Evolutionary conservation across 2,888 invertebrate genomes (phyloP).

Genomic region (Hoplodrina blanda): DNA sequence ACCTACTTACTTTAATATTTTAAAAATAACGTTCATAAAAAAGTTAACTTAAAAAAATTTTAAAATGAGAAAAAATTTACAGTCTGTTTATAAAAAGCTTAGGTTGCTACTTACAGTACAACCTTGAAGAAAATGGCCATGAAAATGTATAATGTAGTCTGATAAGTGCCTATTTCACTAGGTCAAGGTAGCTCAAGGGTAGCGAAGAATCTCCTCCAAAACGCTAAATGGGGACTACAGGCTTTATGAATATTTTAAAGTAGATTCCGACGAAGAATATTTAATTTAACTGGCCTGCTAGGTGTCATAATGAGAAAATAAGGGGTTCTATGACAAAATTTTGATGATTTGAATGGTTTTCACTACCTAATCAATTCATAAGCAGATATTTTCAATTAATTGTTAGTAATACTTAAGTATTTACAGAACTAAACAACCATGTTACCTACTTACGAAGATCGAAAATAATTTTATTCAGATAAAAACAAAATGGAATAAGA

Average conservation of each 20-base stretch:
- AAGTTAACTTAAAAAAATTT: background rate
- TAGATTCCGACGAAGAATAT: conserved; percentile 50
- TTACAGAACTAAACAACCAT: no score
- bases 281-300: conserved; percentile 53
- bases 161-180: conserved; percentile 30
- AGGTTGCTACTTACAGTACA: background rate
- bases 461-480: background rate
- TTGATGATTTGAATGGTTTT: no score
- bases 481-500: background rate
- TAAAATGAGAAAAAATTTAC: background rate
- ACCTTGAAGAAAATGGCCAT: conserved; percentile 16
- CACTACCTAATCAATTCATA: no score
- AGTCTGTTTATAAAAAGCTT: background rate
- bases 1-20: no score
- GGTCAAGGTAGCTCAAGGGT: conserved; percentile 48
- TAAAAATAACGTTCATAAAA: no score
- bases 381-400: no score
- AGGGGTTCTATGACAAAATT: background rate
- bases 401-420: no score
- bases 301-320: conserved; percentile 33
- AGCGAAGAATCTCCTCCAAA: conserved; percentile 4
- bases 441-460: no score
- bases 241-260: conserved; percentile 36
- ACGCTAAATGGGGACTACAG: conserved; percentile 5
- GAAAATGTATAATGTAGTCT: conserved; percentile 18